These are phyloP conservation scores for Coreius guichenoti DNA, from an alignment of 2,797 vertebrate genomes.

Conservation along the genomic window DNA sequence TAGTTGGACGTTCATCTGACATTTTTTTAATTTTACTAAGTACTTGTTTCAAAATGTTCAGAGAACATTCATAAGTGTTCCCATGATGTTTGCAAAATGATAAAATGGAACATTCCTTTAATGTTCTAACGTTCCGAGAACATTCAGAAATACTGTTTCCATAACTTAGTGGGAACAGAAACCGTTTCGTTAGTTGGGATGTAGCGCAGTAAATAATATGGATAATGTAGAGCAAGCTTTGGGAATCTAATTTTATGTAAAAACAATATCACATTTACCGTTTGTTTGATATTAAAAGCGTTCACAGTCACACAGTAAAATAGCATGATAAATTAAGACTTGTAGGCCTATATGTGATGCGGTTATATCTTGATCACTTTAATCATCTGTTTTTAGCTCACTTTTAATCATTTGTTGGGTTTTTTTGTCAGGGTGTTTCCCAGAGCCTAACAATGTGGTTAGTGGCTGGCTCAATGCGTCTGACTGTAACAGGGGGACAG, in stretches of 20 bases:
- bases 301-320: not conserved
- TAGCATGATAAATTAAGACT: not conserved
- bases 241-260: no score
- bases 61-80: no score
- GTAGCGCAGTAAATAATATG: not conserved
- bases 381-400: constrained; percentile 28
- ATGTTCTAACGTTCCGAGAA: no score
- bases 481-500: constrained; percentile 45
- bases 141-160: no score
- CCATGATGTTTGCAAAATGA: no score
- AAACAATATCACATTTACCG: not conserved
- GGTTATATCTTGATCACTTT: not conserved
- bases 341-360: not conserved
- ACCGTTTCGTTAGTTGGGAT: not conserved
- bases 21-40: no score
- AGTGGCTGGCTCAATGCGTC: constrained; percentile 33
- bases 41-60: not conserved
- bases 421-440: constrained; percentile 44
- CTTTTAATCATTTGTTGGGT: constrained; percentile 39
- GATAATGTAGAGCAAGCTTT: no score
- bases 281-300: not conserved
- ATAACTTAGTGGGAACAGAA: not conserved
- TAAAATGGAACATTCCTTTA: no score
- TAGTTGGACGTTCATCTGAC: no score
- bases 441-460: constrained; percentile 38